Base-by-base conservation (phyloP, 1,140 invertebrate genomes). In the Cotesia chilonis region DNA sequence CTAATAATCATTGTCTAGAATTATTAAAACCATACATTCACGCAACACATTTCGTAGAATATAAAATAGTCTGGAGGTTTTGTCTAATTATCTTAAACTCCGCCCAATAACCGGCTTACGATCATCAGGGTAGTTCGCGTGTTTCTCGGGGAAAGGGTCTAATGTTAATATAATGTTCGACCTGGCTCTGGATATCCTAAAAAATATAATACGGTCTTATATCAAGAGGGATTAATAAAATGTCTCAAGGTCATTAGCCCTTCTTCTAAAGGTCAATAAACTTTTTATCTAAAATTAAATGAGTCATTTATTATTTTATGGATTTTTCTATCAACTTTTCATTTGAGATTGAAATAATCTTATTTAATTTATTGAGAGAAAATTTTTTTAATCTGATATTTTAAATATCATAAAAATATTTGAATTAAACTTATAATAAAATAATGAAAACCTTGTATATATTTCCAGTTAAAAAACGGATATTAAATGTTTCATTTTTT, bases 121-220 rank as follows among this genome's bases (percentile, higher is more conserved):
- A 59, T 68, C 65, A 72, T 72, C 71, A 72, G 71, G 65, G 70
- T 68, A 55, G 35, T 9, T 68, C 54, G 71, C 65, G 65, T 68
- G 65, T 68, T 20, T 63, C 36, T 14, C 3, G 37, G 55, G 57
- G 55, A 28, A 28, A 3, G 28, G 28, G 28, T 28, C 2, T 28
- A 28, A 28, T 28, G 28, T 28, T 28, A 28, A 28, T 55, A 14
- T 60, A 36, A 54, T 55, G 28, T 52, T 51, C 54, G 17, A 12
- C 37, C 20, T 52, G 51, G 17, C 5, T 17, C 20, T 37, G 36
- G 38, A 28, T 41, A 55, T 47, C 17, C 54, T 4, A 68, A 59
- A 59, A 67, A 66, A 20, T 9, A 47, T 47, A 47, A 47, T 1
- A 59, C 41, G 4, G 6, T 55, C 67, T 68, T 28, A 28, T 28